Evolutionary conservation across 1,140 invertebrate species (phyloP).

Genomic region (Drosophila mauritiana): DNA sequence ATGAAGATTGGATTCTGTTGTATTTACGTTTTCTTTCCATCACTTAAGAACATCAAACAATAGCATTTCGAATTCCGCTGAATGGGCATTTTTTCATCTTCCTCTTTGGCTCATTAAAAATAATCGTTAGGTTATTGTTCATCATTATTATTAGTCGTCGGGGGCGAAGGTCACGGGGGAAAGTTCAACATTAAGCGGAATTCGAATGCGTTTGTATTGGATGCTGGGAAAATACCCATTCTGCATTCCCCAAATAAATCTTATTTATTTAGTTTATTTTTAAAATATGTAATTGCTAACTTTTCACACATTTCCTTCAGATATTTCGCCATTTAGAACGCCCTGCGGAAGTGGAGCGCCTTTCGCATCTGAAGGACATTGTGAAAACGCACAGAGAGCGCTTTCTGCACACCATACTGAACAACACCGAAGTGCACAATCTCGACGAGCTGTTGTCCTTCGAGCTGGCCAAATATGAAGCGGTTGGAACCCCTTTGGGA

Average conservation of each 20-base stretch:
- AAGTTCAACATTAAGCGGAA: constrained; percentile 2
- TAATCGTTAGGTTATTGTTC: constrained; percentile 10
- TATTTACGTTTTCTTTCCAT: constrained; percentile 19
- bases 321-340: constrained; percentile 90
- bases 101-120: constrained; percentile 4
- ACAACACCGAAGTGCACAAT: constrained; percentile 87
- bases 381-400: constrained; percentile 85
- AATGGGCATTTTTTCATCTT: background rate
- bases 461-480: constrained; percentile 87
- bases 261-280: background rate
- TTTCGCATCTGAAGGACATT: constrained; percentile 86
- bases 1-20: constrained; percentile 49
- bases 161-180: constrained; percentile 5
- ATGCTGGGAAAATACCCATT: too few relatives aligned
- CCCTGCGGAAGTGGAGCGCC: constrained; percentile 88
- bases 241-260: background rate
- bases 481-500: constrained; percentile 66
- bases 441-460: constrained; percentile 86
- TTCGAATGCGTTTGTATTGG: background rate
- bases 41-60: constrained; percentile 42
- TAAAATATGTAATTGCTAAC: too few relatives aligned
- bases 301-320: constrained; percentile 78
- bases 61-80: constrained; percentile 23
- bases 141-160: constrained; percentile 3
- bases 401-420: constrained; percentile 86